Percentiles rank a stretch among this genome's conserved stretches.
These are phyloP conservation scores for Drosophila quadrilineata DNA, from an alignment of 1,140 invertebrate genomes.

Conservation along the genomic window DNA sequence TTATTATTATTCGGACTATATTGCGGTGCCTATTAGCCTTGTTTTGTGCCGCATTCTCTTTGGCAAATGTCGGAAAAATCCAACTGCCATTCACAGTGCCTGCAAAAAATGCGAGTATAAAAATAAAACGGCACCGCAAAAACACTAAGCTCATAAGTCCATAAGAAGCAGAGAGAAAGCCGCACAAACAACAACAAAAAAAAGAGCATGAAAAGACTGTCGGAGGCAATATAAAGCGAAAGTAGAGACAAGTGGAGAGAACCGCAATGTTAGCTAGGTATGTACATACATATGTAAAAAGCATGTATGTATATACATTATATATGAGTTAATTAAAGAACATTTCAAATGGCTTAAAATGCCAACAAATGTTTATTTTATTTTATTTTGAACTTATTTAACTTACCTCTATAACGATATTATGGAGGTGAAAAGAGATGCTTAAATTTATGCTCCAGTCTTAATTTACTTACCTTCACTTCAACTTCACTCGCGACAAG, in stretches of 20 bases:
- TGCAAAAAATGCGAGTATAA: no score
- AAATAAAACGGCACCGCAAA: no score
- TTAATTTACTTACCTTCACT: no score
- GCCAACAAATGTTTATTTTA: constrained; percentile 55
- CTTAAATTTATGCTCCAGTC: no score
- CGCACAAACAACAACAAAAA: not conserved
- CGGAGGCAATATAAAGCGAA: no score
- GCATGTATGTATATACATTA: no score
- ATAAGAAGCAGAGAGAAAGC: constrained; percentile 52
- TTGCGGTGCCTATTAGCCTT: constrained; percentile 49
- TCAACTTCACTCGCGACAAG: no score
- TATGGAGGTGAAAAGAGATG: not conserved
- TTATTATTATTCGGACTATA: constrained; percentile 10
- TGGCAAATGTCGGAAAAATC: constrained; percentile 62
- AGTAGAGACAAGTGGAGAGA: not conserved
- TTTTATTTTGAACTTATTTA: not conserved
- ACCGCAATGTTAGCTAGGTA: constrained; percentile 47
- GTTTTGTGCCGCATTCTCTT: constrained; percentile 48
- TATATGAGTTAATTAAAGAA: constrained; percentile 70
- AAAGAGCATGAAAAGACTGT: no score
- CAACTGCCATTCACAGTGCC: constrained; percentile 37
- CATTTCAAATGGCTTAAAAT: constrained; percentile 72
- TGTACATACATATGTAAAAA: no score
- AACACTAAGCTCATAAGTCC: constrained; percentile 59
- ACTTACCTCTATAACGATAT: not conserved